Conservation (phyloP, 2,888 invertebrate species). For the Camptogramma bilineatum region DNA sequence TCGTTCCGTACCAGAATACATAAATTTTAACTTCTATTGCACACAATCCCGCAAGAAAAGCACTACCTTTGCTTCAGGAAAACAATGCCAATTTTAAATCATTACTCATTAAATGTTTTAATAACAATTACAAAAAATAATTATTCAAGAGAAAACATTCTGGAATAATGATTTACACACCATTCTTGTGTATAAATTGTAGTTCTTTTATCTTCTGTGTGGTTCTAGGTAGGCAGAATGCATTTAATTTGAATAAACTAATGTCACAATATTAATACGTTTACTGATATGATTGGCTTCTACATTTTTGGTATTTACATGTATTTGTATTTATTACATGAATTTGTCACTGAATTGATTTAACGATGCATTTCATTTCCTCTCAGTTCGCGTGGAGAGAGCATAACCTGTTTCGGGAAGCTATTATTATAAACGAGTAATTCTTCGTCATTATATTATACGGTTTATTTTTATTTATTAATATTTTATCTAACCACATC, state of each 20-base stretch:
- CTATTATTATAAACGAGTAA: constrained; percentile 95
- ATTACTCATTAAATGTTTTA: constrained; percentile 31
- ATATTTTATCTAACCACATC: constrained; percentile 69
- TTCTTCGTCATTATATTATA: constrained; percentile 82
- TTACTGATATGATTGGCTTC: not conserved
- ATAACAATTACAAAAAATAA: constrained; percentile 4
- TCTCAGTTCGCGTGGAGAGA: constrained; percentile 96
- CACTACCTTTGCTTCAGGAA: constrained; percentile 81
- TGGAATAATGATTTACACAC: constrained; percentile 1
- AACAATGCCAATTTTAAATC: constrained; percentile 83
- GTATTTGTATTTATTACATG: not conserved
- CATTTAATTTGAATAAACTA: not conserved
- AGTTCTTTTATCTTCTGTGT: not conserved
- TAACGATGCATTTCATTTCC: constrained; percentile 75
- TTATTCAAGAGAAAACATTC: not conserved
- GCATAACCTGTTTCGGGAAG: constrained; percentile 98
- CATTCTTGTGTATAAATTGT: constrained; percentile 1
- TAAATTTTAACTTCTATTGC: constrained; percentile 73
- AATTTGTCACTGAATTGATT: constrained; percentile 44
- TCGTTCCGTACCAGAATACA: constrained; percentile 68
- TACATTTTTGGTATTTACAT: not conserved
- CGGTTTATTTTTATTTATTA: constrained; percentile 69
- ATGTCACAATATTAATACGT: not conserved
- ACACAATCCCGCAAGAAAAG: constrained; percentile 78
- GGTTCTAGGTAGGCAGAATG: constrained; percentile 11